Evolutionary conservation across 2,888 invertebrate genomes (phyloP).

Genomic region (Drymonia ruficornis): DNA sequence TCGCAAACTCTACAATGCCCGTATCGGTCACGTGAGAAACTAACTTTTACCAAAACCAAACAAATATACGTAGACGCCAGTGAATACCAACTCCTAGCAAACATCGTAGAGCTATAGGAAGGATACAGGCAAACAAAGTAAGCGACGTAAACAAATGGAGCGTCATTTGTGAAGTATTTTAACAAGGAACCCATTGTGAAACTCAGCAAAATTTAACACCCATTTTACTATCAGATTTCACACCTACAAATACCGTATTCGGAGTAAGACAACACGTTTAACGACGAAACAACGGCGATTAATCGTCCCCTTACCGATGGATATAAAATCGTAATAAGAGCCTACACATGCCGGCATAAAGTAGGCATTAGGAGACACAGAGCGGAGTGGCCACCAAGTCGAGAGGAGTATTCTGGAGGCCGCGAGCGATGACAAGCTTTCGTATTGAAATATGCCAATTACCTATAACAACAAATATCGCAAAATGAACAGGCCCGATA

Average conservation of each 20-base stretch:
- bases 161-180: too few species aligned
- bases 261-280: not conserved
- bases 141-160: too few species aligned
- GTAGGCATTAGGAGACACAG: not conserved
- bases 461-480: too few species aligned
- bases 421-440: not conserved
- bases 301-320: not conserved
- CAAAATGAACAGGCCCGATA: too few species aligned
- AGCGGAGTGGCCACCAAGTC: not conserved
- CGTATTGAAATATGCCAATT: too few species aligned
- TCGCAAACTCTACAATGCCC: too few species aligned
- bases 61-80: too few species aligned
- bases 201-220: not conserved
- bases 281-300: slow-evolving; percentile 1
- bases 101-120: too few species aligned
- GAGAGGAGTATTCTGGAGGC: not conserved
- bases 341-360: slow-evolving; percentile 1
- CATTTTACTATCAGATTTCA: slow-evolving; percentile 13
- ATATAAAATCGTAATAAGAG: slow-evolving; percentile 4
- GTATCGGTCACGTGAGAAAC: too few species aligned
- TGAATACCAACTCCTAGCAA: too few species aligned
- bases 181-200: not conserved
- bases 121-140: too few species aligned
- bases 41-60: too few species aligned
- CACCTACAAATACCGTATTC: slow-evolving; percentile 16